phyloP scores from a whole-genome alignment of 2,888 invertebrate species.

The Philereme transversata region DNA sequence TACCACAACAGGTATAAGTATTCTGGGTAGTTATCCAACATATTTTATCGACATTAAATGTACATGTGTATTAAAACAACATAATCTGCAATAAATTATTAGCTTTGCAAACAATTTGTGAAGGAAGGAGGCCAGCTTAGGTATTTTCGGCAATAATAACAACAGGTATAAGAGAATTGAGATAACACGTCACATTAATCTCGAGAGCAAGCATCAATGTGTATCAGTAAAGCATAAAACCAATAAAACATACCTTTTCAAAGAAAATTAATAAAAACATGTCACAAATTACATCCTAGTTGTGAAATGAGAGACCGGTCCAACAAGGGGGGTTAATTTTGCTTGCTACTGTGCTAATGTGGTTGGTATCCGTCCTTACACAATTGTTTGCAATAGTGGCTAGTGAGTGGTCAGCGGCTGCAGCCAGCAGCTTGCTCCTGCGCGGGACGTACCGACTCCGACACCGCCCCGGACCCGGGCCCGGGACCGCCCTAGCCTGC shows the following conservation, averaged over 20 bases:
- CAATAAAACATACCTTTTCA: conserved; percentile 83
- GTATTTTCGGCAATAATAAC: conserved; percentile 54
- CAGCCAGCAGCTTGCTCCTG: conserved; percentile 12
- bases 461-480: conserved; percentile 14
- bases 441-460: conserved; percentile 23
- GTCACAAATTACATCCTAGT: conserved; percentile 76
- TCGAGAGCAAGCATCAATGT: conserved; percentile 75
- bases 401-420: conserved; percentile 38
- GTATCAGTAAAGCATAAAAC: conserved; percentile 69
- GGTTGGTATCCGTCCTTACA: conserved; percentile 83
- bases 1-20: conserved; percentile 4
- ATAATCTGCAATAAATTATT: conserved; percentile 52
- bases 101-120: conserved; percentile 94
- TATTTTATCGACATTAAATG: conserved; percentile 4
- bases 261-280: conserved; percentile 80
- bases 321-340: conserved; percentile 59
- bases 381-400: conserved; percentile 82
- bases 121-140: conserved; percentile 89
- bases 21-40: conserved; percentile 18
- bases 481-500: conserved; percentile 46
- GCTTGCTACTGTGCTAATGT: conserved; percentile 74
- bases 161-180: conserved; percentile 49
- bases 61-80: conserved; percentile 34
- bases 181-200: conserved; percentile 60
- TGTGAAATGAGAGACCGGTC: conserved; percentile 58